A percentile compares a stretch with the other conserved stretches of the same genome.
Evolutionary conservation across 1,140 invertebrate genomes (phyloP).

Genomic region (Calephelis nemesis): DNA sequence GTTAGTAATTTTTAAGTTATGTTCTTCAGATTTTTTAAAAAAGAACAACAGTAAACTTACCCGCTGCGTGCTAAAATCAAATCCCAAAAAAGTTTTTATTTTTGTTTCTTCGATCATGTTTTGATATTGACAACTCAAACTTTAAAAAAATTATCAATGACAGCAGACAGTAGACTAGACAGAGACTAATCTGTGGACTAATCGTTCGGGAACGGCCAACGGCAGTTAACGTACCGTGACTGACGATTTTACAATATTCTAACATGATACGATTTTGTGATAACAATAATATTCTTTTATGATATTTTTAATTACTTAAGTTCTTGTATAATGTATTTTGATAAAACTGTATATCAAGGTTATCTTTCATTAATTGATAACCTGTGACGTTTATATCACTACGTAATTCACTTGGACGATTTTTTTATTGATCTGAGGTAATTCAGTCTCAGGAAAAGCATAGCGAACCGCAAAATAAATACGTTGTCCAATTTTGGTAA

Average conservation of each 20-base stretch:
- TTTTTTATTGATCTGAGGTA: no score
- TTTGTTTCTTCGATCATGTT: slow-evolving; percentile 63
- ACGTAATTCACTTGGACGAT: not conserved
- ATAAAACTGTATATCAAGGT: slow-evolving; percentile 16
- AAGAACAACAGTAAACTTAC: slow-evolving; percentile 75
- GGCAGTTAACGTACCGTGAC: not conserved
- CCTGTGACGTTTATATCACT: slow-evolving; percentile 1
- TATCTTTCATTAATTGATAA: slow-evolving; percentile 17
- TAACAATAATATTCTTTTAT: slow-evolving; percentile 15
- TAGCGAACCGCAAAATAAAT: no score
- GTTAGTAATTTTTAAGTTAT: not conserved
- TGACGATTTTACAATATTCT: slow-evolving; percentile 1
- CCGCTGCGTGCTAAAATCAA: slow-evolving; percentile 91
- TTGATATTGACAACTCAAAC: slow-evolving; percentile 55
- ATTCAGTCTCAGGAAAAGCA: no score
- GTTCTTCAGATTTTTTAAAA: slow-evolving; percentile 21
- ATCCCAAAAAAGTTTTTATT: slow-evolving; percentile 83
- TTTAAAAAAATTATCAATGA: slow-evolving; percentile 22
- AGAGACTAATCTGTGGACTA: no score
- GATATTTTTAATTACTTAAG: slow-evolving; percentile 11
- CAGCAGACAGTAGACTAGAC: slow-evolving; percentile 26
- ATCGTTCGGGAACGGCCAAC: slow-evolving; percentile 50
- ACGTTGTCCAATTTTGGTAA: no score
- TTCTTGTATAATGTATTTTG: slow-evolving; percentile 14
- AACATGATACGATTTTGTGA: not conserved